phyloP scores from a whole-genome alignment of 2,113 vertebrate genomes.

The Calidris pugnax region DNA sequence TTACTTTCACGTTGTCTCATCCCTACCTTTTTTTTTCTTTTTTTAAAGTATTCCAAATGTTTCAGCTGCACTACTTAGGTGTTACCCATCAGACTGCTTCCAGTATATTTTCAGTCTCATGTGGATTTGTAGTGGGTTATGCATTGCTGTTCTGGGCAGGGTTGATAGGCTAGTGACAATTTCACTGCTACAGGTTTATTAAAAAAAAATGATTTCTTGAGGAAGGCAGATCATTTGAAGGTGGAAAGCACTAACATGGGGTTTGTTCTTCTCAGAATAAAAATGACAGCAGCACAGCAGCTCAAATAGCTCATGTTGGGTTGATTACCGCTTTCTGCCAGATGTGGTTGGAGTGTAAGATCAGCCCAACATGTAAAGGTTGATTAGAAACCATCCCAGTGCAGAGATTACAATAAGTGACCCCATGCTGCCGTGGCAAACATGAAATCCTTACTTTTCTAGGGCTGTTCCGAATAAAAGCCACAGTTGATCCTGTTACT shows the following conservation, averaged over 20 bases:
- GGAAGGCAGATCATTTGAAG: not conserved
- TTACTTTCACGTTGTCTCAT: not conserved
- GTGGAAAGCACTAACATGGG: not conserved
- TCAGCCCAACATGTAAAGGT: not conserved
- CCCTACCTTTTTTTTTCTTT: not conserved
- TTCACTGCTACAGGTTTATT: not conserved
- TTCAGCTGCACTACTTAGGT: too few species aligned
- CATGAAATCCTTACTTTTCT: not conserved
- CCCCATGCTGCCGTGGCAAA: not conserved
- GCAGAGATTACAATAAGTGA: not conserved
- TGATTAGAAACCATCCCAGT: not conserved
- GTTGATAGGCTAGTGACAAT: not conserved
- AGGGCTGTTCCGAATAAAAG: not conserved
- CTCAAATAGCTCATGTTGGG: not conserved
- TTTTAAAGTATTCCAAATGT: not conserved
- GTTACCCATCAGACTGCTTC: not conserved
- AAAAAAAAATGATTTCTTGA: not conserved
- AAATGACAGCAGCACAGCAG: not conserved
- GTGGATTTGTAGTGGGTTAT: not conserved
- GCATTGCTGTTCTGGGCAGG: not conserved
- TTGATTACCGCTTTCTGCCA: not conserved
- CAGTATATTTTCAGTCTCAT: not conserved
- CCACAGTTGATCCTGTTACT: not conserved
- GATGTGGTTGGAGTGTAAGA: not conserved
- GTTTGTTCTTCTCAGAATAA: not conserved